Evolutionary conservation across 2,113 vertebrate species (phyloP), one percentile per base, ranked within the genome.

Genomic region (Sebastes schlegelii): DNA sequence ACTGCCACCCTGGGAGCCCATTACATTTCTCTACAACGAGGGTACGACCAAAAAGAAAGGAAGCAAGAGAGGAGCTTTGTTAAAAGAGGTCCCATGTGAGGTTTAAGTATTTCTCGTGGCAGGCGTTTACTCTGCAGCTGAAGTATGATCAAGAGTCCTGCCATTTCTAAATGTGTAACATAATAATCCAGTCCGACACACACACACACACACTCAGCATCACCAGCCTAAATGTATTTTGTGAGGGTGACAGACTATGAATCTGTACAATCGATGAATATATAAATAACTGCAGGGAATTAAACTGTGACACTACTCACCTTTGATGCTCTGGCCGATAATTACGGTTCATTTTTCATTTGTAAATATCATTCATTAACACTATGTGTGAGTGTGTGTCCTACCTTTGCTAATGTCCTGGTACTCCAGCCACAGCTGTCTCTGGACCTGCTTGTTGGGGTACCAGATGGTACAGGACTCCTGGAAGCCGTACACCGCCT

Each of bases 401-500:
- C 86, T 92, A 96, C 98, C 98, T 98, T 99, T 99, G 94, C 97
- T 99, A 86, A 99, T 99, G 89, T 99, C 98, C 93, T 99, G 98
- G n/a, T 99, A 99, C 85, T 99, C 98, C 71, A 99, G 90, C 98
- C 98, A 99, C 90, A 99, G 96, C 94, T 99, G 96, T 46, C 96
- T 94, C 94, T 99, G 98, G 77, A 99, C 97, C 93, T 98, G 98
- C 63, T 96, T 98, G 91, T 98, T 99, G 89, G 98, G 98, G 91
- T 99, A 99, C 98, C 98, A 99, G 92, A 99, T 99, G 88, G 97
- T 97, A 79, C 98, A 99, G 90, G 97, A 96, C 91, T 99, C 97
- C 94, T 99, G 97, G n/a, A 99, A 99, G 79, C 98, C 98, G 0
- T 99, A 99, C 64, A 98, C 89, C 0, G 98, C 98, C 92, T 99